Percentiles rank a stretch among this genome's conserved stretches.
Evolutionary conservation across 2,888 invertebrate genomes (phyloP).

Genomic region (Caenorhabditis sp.): DNA sequence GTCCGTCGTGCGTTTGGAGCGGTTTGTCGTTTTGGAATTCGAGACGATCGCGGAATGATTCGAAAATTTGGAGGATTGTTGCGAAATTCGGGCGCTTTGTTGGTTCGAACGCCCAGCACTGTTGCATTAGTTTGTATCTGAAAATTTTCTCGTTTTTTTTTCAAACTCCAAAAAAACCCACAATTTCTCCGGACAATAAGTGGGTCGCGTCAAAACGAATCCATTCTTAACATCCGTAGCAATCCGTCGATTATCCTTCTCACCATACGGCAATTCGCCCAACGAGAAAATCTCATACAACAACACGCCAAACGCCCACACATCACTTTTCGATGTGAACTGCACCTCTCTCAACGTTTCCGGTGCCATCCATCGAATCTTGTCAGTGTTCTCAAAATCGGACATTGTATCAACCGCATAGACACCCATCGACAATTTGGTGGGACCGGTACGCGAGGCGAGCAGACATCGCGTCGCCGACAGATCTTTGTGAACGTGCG

Average conservation of each 20-base stretch:
- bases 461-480: slow-evolving; percentile 28
- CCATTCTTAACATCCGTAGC: slow-evolving; percentile 75
- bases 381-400: slow-evolving; percentile 18
- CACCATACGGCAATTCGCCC: slow-evolving; percentile 95
- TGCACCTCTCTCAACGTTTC: slow-evolving; percentile 94
- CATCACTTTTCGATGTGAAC: slow-evolving; percentile 94
- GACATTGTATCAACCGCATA: slow-evolving; percentile 2
- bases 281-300: slow-evolving; percentile 96
- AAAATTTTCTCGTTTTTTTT: slow-evolving; percentile 9
- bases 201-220: slow-evolving; percentile 76
- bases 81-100: slow-evolving; percentile 55
- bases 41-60: slow-evolving; percentile 53
- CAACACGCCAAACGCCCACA: slow-evolving; percentile 81
- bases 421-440: slow-evolving; percentile 24
- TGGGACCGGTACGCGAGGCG: slow-evolving; percentile 9
- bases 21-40: slow-evolving; percentile 51
- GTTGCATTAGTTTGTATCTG: slow-evolving; percentile 54
- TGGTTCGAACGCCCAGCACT: slow-evolving; percentile 49
- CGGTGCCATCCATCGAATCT: slow-evolving; percentile 90
- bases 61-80: slow-evolving; percentile 46
- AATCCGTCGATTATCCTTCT: slow-evolving; percentile 79
- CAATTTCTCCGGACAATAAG: slow-evolving; percentile 82
- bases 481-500: slow-evolving; percentile 28
- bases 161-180: slow-evolving; percentile 47
- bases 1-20: slow-evolving; percentile 33